A percentile compares a stretch with the other conserved stretches of the same genome.
Conservation (phyloP, 2,113 vertebrate genomes). For the Serinus canaria region DNA sequence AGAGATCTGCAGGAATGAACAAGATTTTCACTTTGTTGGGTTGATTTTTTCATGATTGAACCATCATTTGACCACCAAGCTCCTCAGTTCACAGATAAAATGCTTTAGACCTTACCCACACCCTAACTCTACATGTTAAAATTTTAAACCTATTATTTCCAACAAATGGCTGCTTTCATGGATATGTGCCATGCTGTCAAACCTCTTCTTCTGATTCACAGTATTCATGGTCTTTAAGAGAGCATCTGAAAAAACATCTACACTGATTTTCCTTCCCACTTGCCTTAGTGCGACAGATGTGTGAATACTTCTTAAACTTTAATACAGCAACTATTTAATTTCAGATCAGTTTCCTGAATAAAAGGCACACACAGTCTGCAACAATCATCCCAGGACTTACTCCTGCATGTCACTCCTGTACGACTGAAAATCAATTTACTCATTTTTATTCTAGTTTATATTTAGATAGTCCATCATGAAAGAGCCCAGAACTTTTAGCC, state of each 20-base stretch:
- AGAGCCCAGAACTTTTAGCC: not conserved
- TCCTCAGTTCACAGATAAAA: not conserved
- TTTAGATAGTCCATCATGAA: not conserved
- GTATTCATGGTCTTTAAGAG: not conserved
- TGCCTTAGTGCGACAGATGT: not conserved
- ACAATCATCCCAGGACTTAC: not conserved
- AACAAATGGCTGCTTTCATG: not conserved
- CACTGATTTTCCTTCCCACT: not conserved
- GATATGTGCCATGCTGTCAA: not conserved
- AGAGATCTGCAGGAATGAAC: not conserved
- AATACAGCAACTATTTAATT: not conserved
- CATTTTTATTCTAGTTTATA: conserved; percentile 18
- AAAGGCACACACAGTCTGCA: not conserved
- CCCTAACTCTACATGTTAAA: not conserved
- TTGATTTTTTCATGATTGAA: not conserved
- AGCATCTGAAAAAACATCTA: not conserved
- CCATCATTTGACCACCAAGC: not conserved
- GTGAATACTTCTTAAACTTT: not conserved
- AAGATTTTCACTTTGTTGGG: not conserved
- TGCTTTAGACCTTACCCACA: not conserved
- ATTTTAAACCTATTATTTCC: not conserved
- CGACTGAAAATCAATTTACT: not conserved
- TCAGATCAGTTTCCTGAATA: not conserved
- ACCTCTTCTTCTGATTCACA: not conserved
- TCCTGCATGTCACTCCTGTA: not conserved